Evolutionary conservation across 2,113 vertebrate species (phyloP).

Genomic region (Leucopternis melanops): DNA sequence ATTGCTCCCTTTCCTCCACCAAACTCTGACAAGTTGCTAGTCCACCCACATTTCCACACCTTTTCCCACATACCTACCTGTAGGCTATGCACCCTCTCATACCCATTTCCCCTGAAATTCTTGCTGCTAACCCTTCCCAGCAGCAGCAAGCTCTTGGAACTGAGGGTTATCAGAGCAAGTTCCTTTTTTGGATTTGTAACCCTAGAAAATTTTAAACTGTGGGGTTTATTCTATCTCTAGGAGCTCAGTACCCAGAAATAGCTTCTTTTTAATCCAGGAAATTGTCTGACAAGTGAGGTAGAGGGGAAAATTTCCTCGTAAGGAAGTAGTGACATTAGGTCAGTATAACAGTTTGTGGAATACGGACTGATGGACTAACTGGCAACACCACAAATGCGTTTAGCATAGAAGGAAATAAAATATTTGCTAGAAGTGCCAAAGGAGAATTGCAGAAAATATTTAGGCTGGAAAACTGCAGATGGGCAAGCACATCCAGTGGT

Average conservation of each 20-base stretch:
- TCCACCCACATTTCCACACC: neutral
- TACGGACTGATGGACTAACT: neutral
- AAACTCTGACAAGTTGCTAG: neutral
- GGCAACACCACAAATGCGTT: neutral
- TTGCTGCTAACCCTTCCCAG: neutral
- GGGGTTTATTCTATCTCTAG: neutral
- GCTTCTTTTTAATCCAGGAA: neutral
- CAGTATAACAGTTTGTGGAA: conserved; percentile 5
- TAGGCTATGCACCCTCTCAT: neutral
- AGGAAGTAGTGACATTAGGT: neutral
- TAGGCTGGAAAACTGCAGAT: conserved; percentile 42
- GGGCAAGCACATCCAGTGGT: neutral
- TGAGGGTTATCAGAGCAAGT: neutral
- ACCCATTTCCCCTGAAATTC: neutral
- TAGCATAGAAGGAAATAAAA: conserved; percentile 28
- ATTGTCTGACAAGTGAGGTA: neutral
- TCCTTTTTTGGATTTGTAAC: neutral
- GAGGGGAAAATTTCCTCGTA: neutral
- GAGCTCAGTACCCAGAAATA: neutral
- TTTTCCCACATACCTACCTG: neutral
- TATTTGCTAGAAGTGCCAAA: conserved; percentile 23
- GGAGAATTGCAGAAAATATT: neutral
- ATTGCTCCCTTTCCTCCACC: neutral
- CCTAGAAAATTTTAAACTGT: neutral
- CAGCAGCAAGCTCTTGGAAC: neutral